phyloP scores from a whole-genome alignment of 2,113 vertebrate species.

The Rhinolophus sinicus region DNA sequence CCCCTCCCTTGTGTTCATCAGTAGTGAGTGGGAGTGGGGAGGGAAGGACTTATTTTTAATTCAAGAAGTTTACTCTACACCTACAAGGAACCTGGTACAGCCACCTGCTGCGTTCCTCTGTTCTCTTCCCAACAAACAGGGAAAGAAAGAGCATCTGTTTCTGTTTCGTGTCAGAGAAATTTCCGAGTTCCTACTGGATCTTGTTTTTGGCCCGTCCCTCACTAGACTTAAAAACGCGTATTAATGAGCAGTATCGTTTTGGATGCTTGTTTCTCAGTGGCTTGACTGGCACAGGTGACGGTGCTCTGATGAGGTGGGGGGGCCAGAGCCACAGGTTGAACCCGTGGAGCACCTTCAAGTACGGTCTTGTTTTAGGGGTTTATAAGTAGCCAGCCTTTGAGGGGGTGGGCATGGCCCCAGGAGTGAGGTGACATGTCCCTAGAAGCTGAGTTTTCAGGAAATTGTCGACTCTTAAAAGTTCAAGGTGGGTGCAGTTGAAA shows the following conservation, averaged over 20 bases:
- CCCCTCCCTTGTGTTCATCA: background rate
- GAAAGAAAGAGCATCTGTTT: background rate
- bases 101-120: background rate
- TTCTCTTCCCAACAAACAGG: background rate
- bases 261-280: fast-evolving
- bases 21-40: background rate
- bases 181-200: background rate
- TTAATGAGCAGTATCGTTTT: background rate
- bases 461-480: background rate
- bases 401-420: no score
- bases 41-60: background rate
- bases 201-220: background rate
- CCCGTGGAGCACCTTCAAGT: background rate
- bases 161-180: background rate
- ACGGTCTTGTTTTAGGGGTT: background rate
- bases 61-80: background rate
- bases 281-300: background rate
- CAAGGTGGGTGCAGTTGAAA: background rate
- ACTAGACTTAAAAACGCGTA: background rate
- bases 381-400: background rate
- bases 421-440: background rate
- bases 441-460: background rate
- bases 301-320: background rate
- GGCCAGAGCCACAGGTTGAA: no score
- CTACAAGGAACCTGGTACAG: background rate